Evolutionary conservation across 2,797 vertebrate genomes (phyloP).

Genomic region (Sebastes taczanowskii): DNA sequence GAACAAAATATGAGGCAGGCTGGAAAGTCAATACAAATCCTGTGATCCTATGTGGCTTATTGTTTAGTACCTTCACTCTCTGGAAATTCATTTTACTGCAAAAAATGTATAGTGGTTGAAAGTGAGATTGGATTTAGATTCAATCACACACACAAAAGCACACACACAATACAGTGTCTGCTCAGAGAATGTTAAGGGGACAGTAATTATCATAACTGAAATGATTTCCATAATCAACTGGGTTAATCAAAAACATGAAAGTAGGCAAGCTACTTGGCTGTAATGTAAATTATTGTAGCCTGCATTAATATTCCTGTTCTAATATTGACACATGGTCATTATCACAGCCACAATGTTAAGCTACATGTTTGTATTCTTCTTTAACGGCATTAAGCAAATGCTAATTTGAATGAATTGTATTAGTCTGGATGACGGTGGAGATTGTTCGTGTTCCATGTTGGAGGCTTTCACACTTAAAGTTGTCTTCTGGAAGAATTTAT

Average conservation of each 20-base stretch:
- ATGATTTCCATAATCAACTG: conserved; percentile 37
- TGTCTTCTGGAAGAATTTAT: no score
- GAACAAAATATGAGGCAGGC: not conserved
- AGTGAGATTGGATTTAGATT: conserved; percentile 19
- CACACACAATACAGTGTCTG: not conserved
- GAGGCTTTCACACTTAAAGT: no score
- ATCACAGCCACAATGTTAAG: not conserved
- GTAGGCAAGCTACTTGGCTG: conserved; percentile 8
- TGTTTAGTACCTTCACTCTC: not conserved
- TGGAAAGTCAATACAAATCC: conserved; percentile 10
- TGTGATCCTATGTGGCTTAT: conserved; percentile 4
- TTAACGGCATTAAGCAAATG: not conserved
- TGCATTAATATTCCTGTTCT: not conserved
- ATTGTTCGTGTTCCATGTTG: no score
- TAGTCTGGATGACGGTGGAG: no score
- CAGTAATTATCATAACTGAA: conserved; percentile 36
- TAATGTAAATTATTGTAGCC: conserved; percentile 19
- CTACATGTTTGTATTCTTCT: not conserved
- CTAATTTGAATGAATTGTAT: not conserved
- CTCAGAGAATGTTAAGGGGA: not conserved
- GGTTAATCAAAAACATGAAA: conserved; percentile 42
- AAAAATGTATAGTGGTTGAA: not conserved
- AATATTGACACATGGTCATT: not conserved
- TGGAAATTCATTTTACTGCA: not conserved
- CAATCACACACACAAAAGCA: conserved; percentile 13